phyloP scores from a whole-genome alignment of 2,888 invertebrate species.

The Onthophagus sagittarius region DNA sequence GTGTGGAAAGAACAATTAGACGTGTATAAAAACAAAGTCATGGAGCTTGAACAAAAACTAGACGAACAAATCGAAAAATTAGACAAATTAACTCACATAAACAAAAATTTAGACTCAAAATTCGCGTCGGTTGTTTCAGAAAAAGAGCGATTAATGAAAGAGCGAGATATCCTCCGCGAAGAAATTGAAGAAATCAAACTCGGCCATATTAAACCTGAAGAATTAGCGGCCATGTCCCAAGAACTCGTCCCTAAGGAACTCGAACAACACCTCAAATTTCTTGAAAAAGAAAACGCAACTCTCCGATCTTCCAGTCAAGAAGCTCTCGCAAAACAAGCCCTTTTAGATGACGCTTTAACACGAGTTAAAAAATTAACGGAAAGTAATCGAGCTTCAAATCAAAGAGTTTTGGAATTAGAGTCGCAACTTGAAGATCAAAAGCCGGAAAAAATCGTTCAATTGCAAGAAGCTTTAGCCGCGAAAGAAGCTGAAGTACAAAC shows the following conservation, averaged over 20 bases:
- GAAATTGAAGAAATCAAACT: constrained; percentile 72
- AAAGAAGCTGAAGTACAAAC: constrained; percentile 76
- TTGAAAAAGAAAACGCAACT: constrained; percentile 90
- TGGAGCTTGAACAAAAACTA: too few relatives aligned
- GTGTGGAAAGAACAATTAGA: too few relatives aligned
- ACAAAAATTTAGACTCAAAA: constrained; percentile 76
- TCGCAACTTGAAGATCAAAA: constrained; percentile 63
- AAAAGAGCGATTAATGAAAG: constrained; percentile 75
- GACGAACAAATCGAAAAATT: constrained; percentile 84
- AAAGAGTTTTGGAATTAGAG: constrained; percentile 77
- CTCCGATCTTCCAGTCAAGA: constrained; percentile 61
- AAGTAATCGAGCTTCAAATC: constrained; percentile 71
- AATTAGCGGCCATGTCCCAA: constrained; percentile 59
- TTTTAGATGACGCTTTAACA: constrained; percentile 79
- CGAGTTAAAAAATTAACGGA: constrained; percentile 74
- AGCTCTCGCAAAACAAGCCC: constrained; percentile 64
- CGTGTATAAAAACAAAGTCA: too few relatives aligned
- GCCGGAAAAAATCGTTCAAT: constrained; percentile 49
- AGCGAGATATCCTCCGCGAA: constrained; percentile 80
- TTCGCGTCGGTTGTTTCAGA: constrained; percentile 74
- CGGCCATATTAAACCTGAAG: constrained; percentile 38
- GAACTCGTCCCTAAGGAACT: constrained; percentile 72
- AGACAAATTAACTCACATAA: constrained; percentile 84
- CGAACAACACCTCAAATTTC: constrained; percentile 75
- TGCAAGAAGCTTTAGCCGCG: constrained; percentile 65